Base-by-base conservation (phyloP, 1,140 invertebrate genomes). In the Drosophila athabasca region DNA sequence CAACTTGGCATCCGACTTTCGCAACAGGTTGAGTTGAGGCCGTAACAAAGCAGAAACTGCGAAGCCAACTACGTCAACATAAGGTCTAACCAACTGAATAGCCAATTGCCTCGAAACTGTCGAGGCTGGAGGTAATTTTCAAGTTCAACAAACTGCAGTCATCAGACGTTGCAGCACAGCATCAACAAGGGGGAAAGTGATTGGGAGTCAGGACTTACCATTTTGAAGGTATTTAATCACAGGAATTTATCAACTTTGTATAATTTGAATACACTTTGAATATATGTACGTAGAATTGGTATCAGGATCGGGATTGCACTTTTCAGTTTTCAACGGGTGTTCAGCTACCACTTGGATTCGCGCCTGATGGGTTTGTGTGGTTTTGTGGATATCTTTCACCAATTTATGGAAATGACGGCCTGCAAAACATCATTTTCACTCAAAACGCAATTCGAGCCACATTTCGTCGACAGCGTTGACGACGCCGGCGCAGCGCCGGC, bases 341-440 rank as follows among this genome's bases (percentile, higher is more conserved):
- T 59, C 55, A 74, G 35, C 11, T 39, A 39, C 83, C 83, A 82
- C 66, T 69, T 88, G 62, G 69, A 76, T 50, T 61, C 82, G 65
- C 79, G 79, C 71, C 70, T 78, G 68, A 58, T 73, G 60, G 50
- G 64, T 68, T 82, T 79, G 66, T 90, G 85, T 90, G 71, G 74
- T 71, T 77, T 79, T 82, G 53, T 82, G 53, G 77, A 46, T 82
- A 81, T 90, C 85, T 90, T 90, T 90, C 87, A 90, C 85, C 87
- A 90, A 82, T 90, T 90, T 90, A 87, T 90, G 85, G 71, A 71
- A 88, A 81, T 85, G 69, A 65, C 70, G 71, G 75, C 62, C 41
- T 79, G 83, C 82, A 82, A 79, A 84, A 65, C 62, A 50, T 52
- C 67, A 66, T 45, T 80, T 83, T 39, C 52, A 79, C 83, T 88